A percentile compares a stretch with the other conserved stretches of the same genome.
These are phyloP conservation scores for Cavia porcellus DNA, from an alignment of 2,113 vertebrate genomes.

Conservation along the genomic window DNA sequence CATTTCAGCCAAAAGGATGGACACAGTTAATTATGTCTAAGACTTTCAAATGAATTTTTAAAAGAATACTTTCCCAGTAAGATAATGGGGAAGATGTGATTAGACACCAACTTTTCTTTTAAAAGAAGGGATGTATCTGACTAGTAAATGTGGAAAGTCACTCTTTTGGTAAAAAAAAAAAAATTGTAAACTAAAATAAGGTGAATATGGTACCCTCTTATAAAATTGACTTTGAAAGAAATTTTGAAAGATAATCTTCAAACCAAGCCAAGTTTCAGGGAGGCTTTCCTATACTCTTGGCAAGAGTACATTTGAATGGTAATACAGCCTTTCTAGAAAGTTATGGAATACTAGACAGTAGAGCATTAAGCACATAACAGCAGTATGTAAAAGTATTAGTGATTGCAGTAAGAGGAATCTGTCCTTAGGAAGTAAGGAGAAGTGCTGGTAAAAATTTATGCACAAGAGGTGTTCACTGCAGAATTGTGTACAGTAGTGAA, in stretches of 20 bases:
- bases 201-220: constrained; percentile 5
- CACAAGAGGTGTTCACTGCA: not conserved
- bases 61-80: not conserved
- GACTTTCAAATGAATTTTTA: constrained; percentile 7
- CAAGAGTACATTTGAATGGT: not conserved
- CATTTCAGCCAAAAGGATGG: not conserved
- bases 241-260: not conserved
- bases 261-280: not conserved
- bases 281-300: not conserved
- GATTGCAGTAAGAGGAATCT: not conserved
- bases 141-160: not conserved
- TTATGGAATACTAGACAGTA: not conserved
- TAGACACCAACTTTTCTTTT: not conserved
- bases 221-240: not conserved
- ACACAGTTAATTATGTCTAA: not conserved
- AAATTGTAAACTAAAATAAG: constrained; percentile 17
- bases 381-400: not conserved
- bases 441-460: not conserved
- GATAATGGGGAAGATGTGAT: not conserved
- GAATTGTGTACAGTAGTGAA: not conserved
- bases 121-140: constrained; percentile 15
- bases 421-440: not conserved
- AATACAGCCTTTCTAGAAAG: not conserved
- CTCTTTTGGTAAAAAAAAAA: constrained; percentile 28
- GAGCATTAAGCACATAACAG: not conserved